Percentiles rank a stretch among this genome's conserved stretches.
Evolutionary conservation across 1,140 invertebrate genomes (phyloP).

Genomic region (Odontomachus brunneus): DNA sequence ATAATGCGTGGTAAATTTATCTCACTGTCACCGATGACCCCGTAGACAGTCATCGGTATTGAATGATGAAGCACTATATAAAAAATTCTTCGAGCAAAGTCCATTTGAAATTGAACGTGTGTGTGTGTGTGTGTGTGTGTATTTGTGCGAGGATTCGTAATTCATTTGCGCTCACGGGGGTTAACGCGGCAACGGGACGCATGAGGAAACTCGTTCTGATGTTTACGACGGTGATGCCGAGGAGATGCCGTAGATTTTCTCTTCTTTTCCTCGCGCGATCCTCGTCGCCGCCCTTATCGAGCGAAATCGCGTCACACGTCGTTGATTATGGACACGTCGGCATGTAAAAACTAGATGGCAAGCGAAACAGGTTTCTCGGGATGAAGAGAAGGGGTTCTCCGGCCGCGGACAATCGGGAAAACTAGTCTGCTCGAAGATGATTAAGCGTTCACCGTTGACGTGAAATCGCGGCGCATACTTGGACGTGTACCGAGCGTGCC

Average conservation of each 20-base stretch:
- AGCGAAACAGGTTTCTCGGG: slow-evolving; percentile 59
- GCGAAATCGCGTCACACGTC: slow-evolving; percentile 68
- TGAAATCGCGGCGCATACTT: slow-evolving; percentile 48
- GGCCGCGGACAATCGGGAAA: slow-evolving; percentile 63
- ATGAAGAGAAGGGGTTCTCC: background rate
- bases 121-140: no score
- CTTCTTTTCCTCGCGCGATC: slow-evolving; percentile 41
- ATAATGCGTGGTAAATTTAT: no score
- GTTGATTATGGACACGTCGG: slow-evolving; percentile 59
- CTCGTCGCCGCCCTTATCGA: slow-evolving; percentile 57
- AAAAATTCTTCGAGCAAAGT: no score
- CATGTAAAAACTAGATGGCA: slow-evolving; percentile 60
- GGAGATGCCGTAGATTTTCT: slow-evolving; percentile 27
- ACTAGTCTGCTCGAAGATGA: slow-evolving; percentile 61
- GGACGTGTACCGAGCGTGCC: slow-evolving; percentile 38
- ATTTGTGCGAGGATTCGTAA: no score
- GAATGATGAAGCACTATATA: no score
- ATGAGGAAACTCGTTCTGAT: slow-evolving; percentile 13
- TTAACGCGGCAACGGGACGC: background rate
- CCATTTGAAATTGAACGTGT: no score
- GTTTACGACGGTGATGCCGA: slow-evolving; percentile 45
- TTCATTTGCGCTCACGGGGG: background rate
- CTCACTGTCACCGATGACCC: no score
- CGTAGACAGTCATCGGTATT: no score
- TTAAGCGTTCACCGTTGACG: slow-evolving; percentile 58